Base-by-base conservation (phyloP, 2,888 invertebrate species). In the Drosophila buzzatii region DNA sequence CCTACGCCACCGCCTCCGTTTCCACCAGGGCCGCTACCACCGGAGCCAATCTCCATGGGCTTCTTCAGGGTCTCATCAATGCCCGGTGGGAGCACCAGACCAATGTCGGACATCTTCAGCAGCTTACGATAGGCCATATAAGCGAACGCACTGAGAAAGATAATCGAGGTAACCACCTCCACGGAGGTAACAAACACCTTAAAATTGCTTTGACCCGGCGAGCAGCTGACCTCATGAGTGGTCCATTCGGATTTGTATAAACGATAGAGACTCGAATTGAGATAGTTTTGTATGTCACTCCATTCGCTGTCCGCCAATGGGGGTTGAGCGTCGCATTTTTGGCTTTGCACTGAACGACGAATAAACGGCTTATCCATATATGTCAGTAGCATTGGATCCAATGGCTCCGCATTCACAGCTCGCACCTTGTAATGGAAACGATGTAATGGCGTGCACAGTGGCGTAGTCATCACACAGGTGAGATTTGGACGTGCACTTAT, bases 51-150 rank as follows among this genome's bases (percentile, higher is more conserved):
- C 8, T 76, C 76, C 10, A 70, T 81, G 0, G 84, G 74, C n/a
- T 91, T 91, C 33, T 86, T 89, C 2, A 89, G 70, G 7, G 86
- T 85, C 23, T 88, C 89, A 59, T 88, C 86, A 4, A 92, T 74
- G 12, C 92, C 92, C 18, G 89, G 84, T 9, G 92, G 92, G 53
- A 92, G 71, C 14, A 82, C 88, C 33, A 91, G 77, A 14, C 85
- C 78, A 60, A 92, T 92, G 55, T 92, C 90, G 1, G 92, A 90
- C 92, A 92, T 92, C 75, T 90, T 89, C 39, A 83, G 44, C 84
- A 88, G 16, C 65, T 92, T 92, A 14, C 90, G 84, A 37, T 89
- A 89, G 7, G 66, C 74, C 39, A 82, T 68, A 37, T 91, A 84
- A n/a, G 79, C 62, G 2, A 81, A 70, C 1, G 77, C 66, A 52